Evolutionary conservation across 2,888 invertebrate genomes (phyloP).

Genomic region (Cosmopolites sordidus): DNA sequence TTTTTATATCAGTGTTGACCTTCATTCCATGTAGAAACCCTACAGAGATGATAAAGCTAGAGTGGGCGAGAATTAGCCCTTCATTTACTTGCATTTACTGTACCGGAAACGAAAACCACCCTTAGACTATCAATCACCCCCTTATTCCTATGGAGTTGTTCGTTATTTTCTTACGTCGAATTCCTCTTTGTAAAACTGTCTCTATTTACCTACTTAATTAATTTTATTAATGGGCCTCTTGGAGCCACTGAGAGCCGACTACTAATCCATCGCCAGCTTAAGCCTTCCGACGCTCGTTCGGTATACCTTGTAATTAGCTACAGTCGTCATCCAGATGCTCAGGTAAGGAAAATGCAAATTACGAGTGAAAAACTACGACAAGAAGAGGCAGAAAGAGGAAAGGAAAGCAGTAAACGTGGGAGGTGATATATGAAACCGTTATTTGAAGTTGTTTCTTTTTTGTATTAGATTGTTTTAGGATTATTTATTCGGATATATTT

Average conservation of each 20-base stretch:
- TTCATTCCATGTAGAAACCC: too few species aligned
- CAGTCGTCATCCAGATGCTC: not conserved
- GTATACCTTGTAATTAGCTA: not conserved
- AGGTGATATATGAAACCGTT: too few species aligned
- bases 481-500: too few species aligned
- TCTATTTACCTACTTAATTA: not conserved
- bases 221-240: not conserved
- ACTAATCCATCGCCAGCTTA: constrained; percentile 19
- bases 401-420: too few species aligned
- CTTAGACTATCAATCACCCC: constrained; percentile 14
- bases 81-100: constrained; percentile 14
- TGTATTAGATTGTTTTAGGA: too few species aligned
- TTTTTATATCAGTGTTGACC: too few species aligned
- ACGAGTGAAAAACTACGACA: too few species aligned
- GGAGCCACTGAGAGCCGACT: constrained; percentile 12
- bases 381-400: too few species aligned
- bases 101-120: constrained; percentile 8
- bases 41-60: too few species aligned
- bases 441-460: too few species aligned
- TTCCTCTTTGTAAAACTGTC: constrained; percentile 1
- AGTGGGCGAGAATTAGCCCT: too few species aligned
- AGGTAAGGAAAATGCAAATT: too few species aligned
- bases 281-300: not conserved
- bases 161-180: constrained; percentile 15
- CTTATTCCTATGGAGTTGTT: not conserved